Conservation (phyloP, 2,888 invertebrate genomes). For the Leucania comma region DNA sequence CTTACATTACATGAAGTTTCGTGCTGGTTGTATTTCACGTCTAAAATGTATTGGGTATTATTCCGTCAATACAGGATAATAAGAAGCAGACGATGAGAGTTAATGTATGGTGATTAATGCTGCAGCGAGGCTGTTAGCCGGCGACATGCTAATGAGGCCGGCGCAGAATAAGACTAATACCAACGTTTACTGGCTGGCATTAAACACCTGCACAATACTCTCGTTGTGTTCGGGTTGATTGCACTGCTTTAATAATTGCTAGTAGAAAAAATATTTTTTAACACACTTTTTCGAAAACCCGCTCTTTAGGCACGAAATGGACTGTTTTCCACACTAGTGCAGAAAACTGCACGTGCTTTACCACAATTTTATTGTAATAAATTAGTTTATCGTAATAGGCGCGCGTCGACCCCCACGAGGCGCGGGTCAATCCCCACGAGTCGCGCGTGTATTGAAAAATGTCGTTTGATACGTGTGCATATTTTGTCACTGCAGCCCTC, state of each 20-base stretch:
- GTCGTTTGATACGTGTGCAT: no score
- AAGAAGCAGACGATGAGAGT: constrained; percentile 53
- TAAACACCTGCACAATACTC: constrained; percentile 39
- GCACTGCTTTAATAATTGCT: constrained; percentile 8
- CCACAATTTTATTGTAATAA: no score
- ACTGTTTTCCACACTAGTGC: no score
- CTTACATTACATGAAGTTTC: background rate
- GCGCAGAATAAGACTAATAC: constrained; percentile 41
- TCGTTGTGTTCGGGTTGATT: constrained; percentile 7
- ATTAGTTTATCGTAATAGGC: no score
- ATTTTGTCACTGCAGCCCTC: no score
- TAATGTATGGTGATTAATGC: constrained; percentile 64
- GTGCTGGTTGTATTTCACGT: background rate
- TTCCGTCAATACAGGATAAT: constrained; percentile 42
- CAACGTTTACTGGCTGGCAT: constrained; percentile 19
- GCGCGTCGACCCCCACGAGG: no score
- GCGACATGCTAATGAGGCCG: constrained; percentile 58
- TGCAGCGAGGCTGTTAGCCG: constrained; percentile 37
- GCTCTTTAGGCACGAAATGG: no score
- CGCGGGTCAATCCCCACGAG: no score
- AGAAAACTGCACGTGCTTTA: no score
- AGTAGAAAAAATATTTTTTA: constrained; percentile 32
- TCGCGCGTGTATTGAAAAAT: no score
- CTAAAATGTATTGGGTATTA: constrained; percentile 11
- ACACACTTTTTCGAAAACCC: no score